Base-by-base conservation (phyloP, 2,113 vertebrate species). In the Mixornis gularis region DNA sequence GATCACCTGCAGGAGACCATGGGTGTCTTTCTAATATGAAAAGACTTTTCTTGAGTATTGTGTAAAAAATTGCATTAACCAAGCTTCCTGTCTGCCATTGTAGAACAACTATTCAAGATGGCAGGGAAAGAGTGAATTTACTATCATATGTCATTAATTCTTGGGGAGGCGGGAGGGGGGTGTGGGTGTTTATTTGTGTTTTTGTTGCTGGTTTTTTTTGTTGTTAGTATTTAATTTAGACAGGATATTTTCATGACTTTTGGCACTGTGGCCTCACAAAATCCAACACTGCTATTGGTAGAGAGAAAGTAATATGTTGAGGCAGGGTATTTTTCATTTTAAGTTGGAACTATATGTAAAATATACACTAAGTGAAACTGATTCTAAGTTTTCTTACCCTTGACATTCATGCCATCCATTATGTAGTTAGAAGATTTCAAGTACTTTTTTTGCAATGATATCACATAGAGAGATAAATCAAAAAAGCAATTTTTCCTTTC, bases 401-500 rank as follows among this genome's bases (percentile, higher is more conserved):
- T 62, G 65, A 52, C 2, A 27, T 56, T 81, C 20, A 46, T 22
- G 10, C 16, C 12, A 87, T 49, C 27, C 8, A 7, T 58, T 77
- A 51, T 13, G 5, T 0, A 2, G 17, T n/a, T 63, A 51, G 17
- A 76, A 56, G 21, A n/a, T 29, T 89, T 76, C 44, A 68, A 62
- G 26, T 19, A 22, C 0, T 0, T 16, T 76, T 77, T 77, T 79
- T 89, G 7, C 56, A 60, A 41, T 32, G 9, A 13, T 51, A 17
- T 76, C 3, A 1, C 44, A 59, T 5, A 74, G 27, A 68, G 29
- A 56, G 9, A 18, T 53, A 52, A 68, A 49, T 29, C 27, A 72
- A 60, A 1, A 19, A 51, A 48, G 12, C 5, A 72, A n/a, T 48
- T 56, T 0, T 52, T 3, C 44, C 9, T 60, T 4, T 34, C n/a